Percentiles rank a stretch among this genome's conserved stretches.
Evolutionary conservation across 2,888 invertebrate species (phyloP).

Genomic region (Psococerastis gibbosa): DNA sequence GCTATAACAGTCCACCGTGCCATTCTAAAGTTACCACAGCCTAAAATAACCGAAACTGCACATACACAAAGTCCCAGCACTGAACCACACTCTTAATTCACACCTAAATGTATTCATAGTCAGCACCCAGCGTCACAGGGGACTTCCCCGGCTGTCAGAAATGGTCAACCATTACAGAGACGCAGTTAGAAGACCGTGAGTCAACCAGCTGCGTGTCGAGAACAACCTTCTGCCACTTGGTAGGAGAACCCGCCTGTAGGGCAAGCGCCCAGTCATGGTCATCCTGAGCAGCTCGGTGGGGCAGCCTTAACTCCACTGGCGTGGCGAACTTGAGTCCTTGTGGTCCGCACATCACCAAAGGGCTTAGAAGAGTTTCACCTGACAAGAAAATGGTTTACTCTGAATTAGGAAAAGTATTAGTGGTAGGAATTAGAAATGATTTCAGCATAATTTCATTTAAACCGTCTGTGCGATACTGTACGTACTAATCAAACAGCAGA

Average conservation of each 20-base stretch:
- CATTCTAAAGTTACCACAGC: too few species aligned
- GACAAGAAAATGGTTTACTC: too few species aligned
- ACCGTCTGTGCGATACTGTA: not conserved
- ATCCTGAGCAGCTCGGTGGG: conserved; percentile 58
- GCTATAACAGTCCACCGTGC: too few species aligned
- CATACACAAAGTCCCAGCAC: too few species aligned
- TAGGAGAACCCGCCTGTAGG: conserved; percentile 61
- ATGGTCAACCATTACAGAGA: conserved; percentile 81
- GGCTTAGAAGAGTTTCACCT: conserved; percentile 90
- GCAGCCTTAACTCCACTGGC: conserved; percentile 80
- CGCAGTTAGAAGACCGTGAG: conserved; percentile 67
- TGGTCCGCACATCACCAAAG: conserved; percentile 92
- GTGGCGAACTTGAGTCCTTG: conserved; percentile 74
- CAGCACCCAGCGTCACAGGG: too few species aligned
- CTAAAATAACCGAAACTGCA: too few species aligned
- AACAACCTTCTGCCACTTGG: conserved; percentile 64
- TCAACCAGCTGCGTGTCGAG: conserved; percentile 71
- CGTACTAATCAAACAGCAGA: not conserved
- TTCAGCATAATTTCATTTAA: not conserved
- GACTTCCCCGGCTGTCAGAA: too few species aligned
- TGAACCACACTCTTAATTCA: too few species aligned
- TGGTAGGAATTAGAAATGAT: not conserved
- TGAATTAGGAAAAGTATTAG: conserved; percentile 16
- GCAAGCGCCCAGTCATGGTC: conserved; percentile 57
- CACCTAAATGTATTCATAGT: too few species aligned